Percentiles rank a stretch among this genome's conserved stretches.
Conservation (phyloP, 2,888 invertebrate genomes). For the Adela reaumurella region DNA sequence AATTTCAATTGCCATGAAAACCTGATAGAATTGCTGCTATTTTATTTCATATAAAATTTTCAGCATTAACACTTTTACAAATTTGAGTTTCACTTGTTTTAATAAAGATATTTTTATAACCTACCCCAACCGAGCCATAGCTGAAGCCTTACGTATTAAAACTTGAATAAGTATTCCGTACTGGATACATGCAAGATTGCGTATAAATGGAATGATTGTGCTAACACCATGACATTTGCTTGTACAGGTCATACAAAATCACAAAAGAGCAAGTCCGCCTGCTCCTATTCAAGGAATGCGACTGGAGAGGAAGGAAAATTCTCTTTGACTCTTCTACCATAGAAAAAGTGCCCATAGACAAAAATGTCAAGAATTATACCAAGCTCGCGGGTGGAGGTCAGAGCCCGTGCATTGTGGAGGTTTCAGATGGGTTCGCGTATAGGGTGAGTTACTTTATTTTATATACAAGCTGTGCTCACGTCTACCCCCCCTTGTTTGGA, state of each 20-base stretch:
- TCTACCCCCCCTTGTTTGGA: neutral
- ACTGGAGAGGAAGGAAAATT: conserved; percentile 73
- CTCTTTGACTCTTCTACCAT: conserved; percentile 78
- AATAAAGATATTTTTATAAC: too few relatives aligned
- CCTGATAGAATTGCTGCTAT: too few relatives aligned
- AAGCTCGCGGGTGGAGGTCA: conserved; percentile 21
- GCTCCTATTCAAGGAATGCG: conserved; percentile 82
- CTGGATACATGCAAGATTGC: too few relatives aligned
- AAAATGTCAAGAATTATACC: conserved; percentile 34
- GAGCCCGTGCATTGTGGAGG: conserved; percentile 53
- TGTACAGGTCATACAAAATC: conserved; percentile 61
- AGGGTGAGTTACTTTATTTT: conserved; percentile 62
- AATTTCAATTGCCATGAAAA: too few relatives aligned
- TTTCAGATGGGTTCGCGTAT: conserved; percentile 61
- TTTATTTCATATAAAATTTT: too few relatives aligned
- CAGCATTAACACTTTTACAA: too few relatives aligned
- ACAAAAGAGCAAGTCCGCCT: conserved; percentile 73
- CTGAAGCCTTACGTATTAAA: too few relatives aligned
- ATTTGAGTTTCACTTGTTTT: too few relatives aligned
- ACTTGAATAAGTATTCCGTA: too few relatives aligned
- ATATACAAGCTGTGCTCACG: conserved; percentile 1
- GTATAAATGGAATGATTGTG: too few relatives aligned
- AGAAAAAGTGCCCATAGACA: conserved; percentile 52
- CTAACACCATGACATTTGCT: too few relatives aligned
- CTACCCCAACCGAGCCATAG: too few relatives aligned